These are phyloP conservation scores for Ischnura elegans DNA, from an alignment of 2,888 invertebrate species.

Conservation along the genomic window DNA sequence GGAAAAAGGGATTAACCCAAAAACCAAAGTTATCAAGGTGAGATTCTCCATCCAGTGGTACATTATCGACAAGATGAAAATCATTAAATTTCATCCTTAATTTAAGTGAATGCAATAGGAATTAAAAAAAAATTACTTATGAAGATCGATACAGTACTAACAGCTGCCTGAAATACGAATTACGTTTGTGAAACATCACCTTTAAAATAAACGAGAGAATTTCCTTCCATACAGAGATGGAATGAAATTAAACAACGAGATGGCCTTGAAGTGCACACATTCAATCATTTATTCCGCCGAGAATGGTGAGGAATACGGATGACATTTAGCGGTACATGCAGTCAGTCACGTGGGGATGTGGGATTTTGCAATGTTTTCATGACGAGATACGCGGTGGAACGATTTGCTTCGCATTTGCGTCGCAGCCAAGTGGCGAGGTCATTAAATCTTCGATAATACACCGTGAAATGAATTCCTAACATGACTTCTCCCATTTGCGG, in stretches of 20 bases:
- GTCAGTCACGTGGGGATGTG: background rate
- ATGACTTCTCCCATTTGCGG: background rate
- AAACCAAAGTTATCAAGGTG: no score
- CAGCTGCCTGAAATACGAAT: no score
- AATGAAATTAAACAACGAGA: background rate
- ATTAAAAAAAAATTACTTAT: no score
- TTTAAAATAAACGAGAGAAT: background rate
- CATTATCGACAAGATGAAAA: no score
- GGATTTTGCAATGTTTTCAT: background rate
- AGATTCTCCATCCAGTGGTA: no score
- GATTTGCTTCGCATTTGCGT: background rate
- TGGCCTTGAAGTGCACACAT: background rate
- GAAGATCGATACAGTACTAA: no score
- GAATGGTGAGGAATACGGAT: background rate
- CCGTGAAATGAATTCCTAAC: slow-evolving; percentile 22
- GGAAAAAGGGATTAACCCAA: no score
- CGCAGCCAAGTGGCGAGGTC: background rate
- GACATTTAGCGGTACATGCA: background rate
- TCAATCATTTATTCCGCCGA: background rate
- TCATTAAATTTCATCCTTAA: no score
- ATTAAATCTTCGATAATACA: slow-evolving; percentile 12
- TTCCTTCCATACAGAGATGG: background rate
- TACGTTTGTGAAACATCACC: no score
- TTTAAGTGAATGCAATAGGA: no score
- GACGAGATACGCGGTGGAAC: background rate